Evolutionary conservation across 2,113 vertebrate genomes (phyloP).

Genomic region (Odontophorus gujanensis): DNA sequence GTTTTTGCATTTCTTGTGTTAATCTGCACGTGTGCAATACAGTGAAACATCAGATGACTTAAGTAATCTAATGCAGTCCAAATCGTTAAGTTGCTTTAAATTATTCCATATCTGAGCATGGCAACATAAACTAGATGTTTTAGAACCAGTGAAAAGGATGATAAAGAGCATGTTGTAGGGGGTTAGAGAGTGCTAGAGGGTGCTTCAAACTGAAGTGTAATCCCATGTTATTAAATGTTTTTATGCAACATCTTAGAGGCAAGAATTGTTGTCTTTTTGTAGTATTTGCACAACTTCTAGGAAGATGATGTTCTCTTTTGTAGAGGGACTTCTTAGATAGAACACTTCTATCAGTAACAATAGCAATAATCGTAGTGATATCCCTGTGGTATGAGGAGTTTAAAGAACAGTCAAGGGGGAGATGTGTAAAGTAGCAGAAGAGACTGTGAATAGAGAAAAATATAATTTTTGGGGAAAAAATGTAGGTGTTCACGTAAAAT

Average conservation of each 20-base stretch:
- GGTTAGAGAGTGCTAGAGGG: background rate
- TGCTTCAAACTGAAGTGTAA: background rate
- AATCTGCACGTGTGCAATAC: accelerated
- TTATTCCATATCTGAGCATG: background rate
- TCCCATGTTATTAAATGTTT: background rate
- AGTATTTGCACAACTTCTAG: accelerated
- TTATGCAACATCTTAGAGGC: background rate
- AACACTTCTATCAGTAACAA: background rate
- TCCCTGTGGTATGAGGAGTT: background rate
- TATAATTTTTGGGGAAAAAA: background rate
- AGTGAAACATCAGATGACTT: accelerated
- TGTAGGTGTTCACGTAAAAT: background rate
- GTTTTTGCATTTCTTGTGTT: background rate
- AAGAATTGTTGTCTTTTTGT: background rate
- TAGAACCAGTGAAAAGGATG: background rate
- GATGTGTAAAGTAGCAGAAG: background rate
- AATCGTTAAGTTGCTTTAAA: background rate
- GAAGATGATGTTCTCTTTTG: background rate
- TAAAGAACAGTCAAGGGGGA: background rate
- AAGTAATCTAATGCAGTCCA: background rate
- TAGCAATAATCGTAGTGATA: background rate
- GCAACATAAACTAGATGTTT: background rate
- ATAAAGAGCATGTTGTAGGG: background rate
- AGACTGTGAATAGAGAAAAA: background rate
- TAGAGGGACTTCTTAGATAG: background rate